These are phyloP conservation scores for Discoglossus pictus DNA, from an alignment of 2,797 vertebrate species.

Conservation along the genomic window DNA sequence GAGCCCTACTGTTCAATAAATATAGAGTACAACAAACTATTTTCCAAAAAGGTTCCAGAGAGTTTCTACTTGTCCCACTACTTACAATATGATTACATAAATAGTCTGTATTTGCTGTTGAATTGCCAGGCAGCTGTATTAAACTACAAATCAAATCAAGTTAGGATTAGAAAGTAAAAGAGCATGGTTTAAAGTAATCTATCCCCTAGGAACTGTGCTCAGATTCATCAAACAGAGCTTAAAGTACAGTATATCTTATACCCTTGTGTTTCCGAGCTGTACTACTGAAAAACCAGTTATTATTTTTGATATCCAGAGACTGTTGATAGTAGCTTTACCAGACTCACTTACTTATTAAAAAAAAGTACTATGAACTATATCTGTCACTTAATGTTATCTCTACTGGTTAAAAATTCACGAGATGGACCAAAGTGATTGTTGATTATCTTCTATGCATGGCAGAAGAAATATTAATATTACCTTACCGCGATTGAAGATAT, in stretches of 20 bases:
- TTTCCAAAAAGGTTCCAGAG: constrained; percentile 80
- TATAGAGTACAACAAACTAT: constrained; percentile 83
- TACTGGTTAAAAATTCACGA: constrained; percentile 70
- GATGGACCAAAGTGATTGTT: constrained; percentile 62
- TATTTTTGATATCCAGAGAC: constrained; percentile 80
- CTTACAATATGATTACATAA: constrained; percentile 83
- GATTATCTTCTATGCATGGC: constrained; percentile 55
- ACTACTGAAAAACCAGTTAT: constrained; percentile 77
- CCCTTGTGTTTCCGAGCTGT: constrained; percentile 74
- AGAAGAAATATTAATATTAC: constrained; percentile 56
- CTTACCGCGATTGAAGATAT: constrained; percentile 40
- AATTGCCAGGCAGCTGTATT: constrained; percentile 84
- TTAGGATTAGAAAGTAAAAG: constrained; percentile 87
- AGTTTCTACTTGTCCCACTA: constrained; percentile 78
- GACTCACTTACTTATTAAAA: constrained; percentile 77
- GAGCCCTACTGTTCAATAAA: constrained; percentile 81
- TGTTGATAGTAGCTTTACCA: constrained; percentile 74
- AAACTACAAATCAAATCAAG: constrained; percentile 87
- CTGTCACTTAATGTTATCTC: constrained; percentile 73
- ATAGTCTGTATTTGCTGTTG: constrained; percentile 81
- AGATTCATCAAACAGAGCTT: constrained; percentile 86
- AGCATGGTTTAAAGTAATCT: constrained; percentile 85
- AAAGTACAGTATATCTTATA: constrained; percentile 84
- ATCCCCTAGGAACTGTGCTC: constrained; percentile 83
- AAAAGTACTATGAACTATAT: constrained; percentile 65